Conservation (phyloP, 2,888 invertebrate species). For the Melanostoma mellinum region DNA sequence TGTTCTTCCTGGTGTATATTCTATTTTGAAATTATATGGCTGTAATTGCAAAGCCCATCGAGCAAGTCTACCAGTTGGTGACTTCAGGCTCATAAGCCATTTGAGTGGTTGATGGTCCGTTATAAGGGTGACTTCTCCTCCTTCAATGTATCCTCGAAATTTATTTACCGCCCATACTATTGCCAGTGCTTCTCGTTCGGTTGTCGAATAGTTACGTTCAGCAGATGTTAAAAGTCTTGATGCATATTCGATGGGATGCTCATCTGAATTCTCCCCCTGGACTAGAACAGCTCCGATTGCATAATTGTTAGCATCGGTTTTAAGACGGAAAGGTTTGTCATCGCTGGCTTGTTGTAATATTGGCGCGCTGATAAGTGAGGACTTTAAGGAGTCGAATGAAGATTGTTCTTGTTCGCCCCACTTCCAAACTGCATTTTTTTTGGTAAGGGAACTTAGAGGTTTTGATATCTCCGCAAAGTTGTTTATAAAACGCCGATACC, state of each 20-base stretch:
- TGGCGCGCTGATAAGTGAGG: conserved; percentile 70
- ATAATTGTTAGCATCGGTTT: conserved; percentile 76
- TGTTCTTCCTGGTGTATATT: conserved; percentile 78
- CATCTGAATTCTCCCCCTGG: conserved; percentile 69
- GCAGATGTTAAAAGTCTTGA: conserved; percentile 74
- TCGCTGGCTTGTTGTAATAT: conserved; percentile 74
- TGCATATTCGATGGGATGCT: conserved; percentile 75
- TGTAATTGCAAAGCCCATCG: conserved; percentile 81
- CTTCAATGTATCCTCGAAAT: neutral
- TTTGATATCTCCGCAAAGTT: conserved; percentile 68
- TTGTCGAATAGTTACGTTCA: conserved; percentile 78
- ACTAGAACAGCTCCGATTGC: conserved; percentile 72
- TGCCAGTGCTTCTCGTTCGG: too few relatives aligned
- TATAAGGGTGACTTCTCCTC: neutral
- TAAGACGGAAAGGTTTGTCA: conserved; percentile 74
- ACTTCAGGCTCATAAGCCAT: conserved; percentile 76
- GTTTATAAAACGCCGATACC: conserved; percentile 60
- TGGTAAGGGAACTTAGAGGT: conserved; percentile 75
- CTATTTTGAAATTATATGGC: conserved; percentile 78
- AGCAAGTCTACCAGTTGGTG: conserved; percentile 80
- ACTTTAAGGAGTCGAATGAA: conserved; percentile 3
- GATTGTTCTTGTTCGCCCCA: conserved; percentile 4
- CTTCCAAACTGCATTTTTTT: conserved; percentile 55
- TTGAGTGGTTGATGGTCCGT: too few relatives aligned
- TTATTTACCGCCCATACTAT: neutral